phyloP scores from a whole-genome alignment of 2,113 vertebrate species.

The Penelope pileata region DNA sequence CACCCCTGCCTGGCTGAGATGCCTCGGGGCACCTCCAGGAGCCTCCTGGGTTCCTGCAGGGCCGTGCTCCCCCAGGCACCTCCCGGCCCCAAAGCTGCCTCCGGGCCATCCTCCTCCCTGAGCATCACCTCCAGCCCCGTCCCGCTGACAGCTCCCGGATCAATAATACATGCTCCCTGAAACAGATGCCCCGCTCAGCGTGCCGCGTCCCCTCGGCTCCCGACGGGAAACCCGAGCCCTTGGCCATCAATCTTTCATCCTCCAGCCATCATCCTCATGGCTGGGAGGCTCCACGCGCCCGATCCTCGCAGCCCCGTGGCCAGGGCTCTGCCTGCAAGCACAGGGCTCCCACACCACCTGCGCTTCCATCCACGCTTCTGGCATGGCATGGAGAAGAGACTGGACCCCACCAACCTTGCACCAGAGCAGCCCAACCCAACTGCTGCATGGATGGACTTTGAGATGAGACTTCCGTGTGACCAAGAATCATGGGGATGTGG shows the following conservation, averaged over 20 bases:
- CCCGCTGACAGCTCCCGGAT: not conserved
- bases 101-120: not conserved
- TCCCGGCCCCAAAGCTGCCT: not conserved
- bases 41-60: not conserved
- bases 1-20: not conserved
- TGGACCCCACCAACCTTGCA: too few species aligned
- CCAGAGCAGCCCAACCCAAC: too few species aligned
- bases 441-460: too few species aligned
- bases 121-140: not conserved
- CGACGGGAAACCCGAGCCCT: constrained; percentile 36
- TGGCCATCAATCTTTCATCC: constrained; percentile 72
- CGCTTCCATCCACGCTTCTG: too few species aligned
- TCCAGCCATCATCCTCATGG: constrained; percentile 12
- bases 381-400: not conserved
- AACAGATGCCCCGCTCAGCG: constrained; percentile 60
- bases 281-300: not conserved
- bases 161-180: constrained; percentile 71
- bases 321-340: not conserved
- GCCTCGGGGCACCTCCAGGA: not conserved
- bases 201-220: not conserved
- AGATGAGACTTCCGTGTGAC: too few species aligned
- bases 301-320: not conserved
- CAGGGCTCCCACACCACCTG: not conserved
- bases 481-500: too few species aligned
- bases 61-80: not conserved